Evolutionary conservation across 2,888 invertebrate species (phyloP), one percentile per base, ranked within the genome.

Genomic region (Brenthis hecate): DNA sequence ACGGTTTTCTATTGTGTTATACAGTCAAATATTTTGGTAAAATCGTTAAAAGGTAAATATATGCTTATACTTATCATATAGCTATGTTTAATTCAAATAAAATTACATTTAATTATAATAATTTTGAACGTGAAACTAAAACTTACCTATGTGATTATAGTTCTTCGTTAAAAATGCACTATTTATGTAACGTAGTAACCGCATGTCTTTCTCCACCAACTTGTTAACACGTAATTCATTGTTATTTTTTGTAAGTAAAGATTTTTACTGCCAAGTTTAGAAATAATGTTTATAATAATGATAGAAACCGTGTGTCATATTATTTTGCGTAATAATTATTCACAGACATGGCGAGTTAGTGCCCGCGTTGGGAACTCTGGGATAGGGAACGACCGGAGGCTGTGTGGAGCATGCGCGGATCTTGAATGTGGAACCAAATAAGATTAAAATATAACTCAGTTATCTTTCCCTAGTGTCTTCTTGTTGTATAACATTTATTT

Each of bases 351-450:
- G 36, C 62, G 62, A 43, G 53, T 43, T 36, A 19, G 58, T 56
- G 23, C 51, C 6, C 53, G 62, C 54, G 53, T 55, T 55, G 36
- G 54, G 72, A 66, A 65, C 56, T 67, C 72, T 65, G 72, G 72
- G 72, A 69, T 72, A 77, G 75, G 78, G 73, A 72, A 73, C 77
- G 72, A 75, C 71, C 74, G 81, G 89, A 89, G 76, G 84, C 88
- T 89, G 89, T 79, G 58, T 62, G 56, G 81, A 87, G 88, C 89
- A 85, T 86, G 89, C 89, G 82, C 74, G 65, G 28, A 62, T 66
- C 58, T 60, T 55, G 47, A 56, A 43, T 54, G 36, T 23, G 32
- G 48, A 60, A 55, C 19, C 47, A 60, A 66, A 60, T 60, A 55
- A 60, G 60, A 61, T 60, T 51, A 66, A 47, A 53, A 53, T 66